phyloP scores from a whole-genome alignment of 2,888 invertebrate species.

The Drosophila paranaensis region DNA sequence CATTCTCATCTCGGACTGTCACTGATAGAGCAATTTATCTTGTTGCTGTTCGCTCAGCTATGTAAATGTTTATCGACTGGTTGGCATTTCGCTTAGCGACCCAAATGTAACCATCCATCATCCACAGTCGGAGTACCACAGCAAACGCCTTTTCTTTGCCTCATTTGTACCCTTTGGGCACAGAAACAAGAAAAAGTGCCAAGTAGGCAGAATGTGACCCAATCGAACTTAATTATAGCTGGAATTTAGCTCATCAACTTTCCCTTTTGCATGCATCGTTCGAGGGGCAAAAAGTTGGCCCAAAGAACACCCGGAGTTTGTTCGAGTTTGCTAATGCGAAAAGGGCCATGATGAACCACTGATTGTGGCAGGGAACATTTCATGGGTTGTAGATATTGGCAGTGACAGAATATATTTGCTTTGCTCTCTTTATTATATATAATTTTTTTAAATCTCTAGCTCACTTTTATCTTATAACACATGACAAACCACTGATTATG shows the following conservation, averaged over 20 bases:
- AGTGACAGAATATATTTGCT: neutral
- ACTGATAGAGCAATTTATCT: constrained; percentile 33
- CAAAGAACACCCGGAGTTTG: neutral
- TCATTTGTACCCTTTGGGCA: constrained; percentile 34
- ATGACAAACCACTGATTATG: too few relatives aligned
- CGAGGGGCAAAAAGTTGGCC: constrained; percentile 3
- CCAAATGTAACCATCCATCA: constrained; percentile 64
- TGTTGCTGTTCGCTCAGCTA: constrained; percentile 40
- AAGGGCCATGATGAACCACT: neutral
- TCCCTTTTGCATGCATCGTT: constrained; percentile 3
- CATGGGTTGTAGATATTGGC: neutral
- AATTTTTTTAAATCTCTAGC: neutral
- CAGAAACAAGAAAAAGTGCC: constrained; percentile 1
- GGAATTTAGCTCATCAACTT: constrained; percentile 5
- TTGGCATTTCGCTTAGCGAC: constrained; percentile 44
- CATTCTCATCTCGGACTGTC: constrained; percentile 8
- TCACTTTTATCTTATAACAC: too few relatives aligned
- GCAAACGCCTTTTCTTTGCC: constrained; percentile 41
- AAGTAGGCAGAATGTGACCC: neutral
- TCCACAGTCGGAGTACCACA: constrained; percentile 33
- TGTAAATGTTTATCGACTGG: constrained; percentile 66
- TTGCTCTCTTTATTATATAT: neutral
- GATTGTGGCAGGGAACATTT: neutral
- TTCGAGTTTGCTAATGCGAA: neutral
- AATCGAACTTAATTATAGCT: constrained; percentile 7